A percentile compares a stretch with the other conserved stretches of the same genome.
Conservation (phyloP, 2,113 vertebrate genomes). For the Mormyrus lacerda region DNA sequence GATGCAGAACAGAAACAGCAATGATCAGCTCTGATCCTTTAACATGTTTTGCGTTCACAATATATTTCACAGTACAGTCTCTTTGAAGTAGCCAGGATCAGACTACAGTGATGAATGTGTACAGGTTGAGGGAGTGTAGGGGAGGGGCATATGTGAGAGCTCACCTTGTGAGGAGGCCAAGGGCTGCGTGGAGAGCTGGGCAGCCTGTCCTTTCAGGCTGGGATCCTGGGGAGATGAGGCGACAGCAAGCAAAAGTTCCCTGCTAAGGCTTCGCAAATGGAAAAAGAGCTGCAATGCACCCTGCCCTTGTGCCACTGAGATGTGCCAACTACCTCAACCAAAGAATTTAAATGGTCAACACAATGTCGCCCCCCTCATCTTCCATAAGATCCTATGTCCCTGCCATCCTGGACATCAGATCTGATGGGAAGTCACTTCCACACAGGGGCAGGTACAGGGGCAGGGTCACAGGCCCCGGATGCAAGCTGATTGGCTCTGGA, state of each 20-base stretch:
- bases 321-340: neutral
- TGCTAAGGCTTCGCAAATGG: neutral
- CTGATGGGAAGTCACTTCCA: neutral
- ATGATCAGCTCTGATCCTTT: neutral
- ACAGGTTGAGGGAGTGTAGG: neutral
- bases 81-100: neutral
- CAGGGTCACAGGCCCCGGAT: neutral
- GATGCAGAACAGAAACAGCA: neutral
- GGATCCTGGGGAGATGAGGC: neutral
- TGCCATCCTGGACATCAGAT: neutral
- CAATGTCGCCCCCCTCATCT: neutral
- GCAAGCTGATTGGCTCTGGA: neutral
- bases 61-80: neutral
- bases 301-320: neutral
- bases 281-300: neutral
- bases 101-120: neutral
- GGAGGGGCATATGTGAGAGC: neutral
- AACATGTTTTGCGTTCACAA: neutral
- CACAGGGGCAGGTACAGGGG: neutral
- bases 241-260: neutral
- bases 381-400: neutral
- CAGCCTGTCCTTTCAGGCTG: neutral
- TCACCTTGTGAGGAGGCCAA: neutral
- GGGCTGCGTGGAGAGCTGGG: neutral
- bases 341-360: neutral